Conservation (phyloP, 2,113 vertebrate species). For the Apistogramma diplotaenia region DNA sequence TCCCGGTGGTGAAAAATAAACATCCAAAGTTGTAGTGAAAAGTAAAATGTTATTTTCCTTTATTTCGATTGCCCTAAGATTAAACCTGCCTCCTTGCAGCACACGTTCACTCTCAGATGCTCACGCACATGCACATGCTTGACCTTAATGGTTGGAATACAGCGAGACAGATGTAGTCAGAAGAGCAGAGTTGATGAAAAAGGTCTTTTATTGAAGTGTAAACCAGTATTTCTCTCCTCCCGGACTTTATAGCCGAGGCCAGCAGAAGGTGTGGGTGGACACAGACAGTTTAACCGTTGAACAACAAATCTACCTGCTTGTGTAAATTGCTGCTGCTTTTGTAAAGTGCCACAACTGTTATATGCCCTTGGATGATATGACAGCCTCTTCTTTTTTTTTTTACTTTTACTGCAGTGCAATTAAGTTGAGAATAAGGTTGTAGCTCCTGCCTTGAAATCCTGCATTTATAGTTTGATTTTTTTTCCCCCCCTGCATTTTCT, state of each 20-base stretch:
- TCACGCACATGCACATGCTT: neutral
- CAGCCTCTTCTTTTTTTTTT: slow-evolving; percentile 13
- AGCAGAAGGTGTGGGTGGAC: slow-evolving; percentile 55
- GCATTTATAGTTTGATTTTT: neutral
- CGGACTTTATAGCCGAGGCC: slow-evolving; percentile 41
- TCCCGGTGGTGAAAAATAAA: neutral
- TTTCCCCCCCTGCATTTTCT: neutral
- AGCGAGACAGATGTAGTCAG: slow-evolving; percentile 27
- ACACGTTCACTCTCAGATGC: neutral
- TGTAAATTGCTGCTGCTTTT: slow-evolving; percentile 17
- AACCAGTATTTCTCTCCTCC: slow-evolving; percentile 35
- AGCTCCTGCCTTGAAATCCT: slow-evolving; percentile 3
- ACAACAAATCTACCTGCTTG: slow-evolving; percentile 38
- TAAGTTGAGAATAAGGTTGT: neutral
- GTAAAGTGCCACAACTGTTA: slow-evolving; percentile 14
- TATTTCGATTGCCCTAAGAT: neutral
- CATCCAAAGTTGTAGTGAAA: neutral
- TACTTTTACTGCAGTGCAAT: slow-evolving; percentile 24
- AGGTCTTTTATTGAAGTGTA: slow-evolving; percentile 57
- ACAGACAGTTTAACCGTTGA: slow-evolving; percentile 25
- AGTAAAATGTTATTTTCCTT: neutral
- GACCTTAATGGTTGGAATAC: slow-evolving; percentile 34
- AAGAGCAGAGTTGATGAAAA: slow-evolving; percentile 49
- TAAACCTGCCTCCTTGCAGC: neutral
- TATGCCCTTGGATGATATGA: slow-evolving; percentile 38